Conservation (phyloP, 1,140 invertebrate genomes). For the Neomicropteryx cornuta region DNA sequence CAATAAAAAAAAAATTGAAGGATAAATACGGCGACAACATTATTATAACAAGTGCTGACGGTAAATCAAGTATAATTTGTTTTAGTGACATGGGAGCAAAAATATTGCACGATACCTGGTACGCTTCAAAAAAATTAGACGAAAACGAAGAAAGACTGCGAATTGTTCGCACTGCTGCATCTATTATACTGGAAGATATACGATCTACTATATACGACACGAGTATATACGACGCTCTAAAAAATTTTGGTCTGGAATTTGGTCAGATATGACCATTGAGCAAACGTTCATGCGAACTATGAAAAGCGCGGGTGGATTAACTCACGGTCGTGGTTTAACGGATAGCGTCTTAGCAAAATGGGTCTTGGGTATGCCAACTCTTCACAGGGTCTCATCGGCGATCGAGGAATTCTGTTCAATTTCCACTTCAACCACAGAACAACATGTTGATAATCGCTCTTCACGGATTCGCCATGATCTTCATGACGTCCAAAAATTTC, state of each 20-base stretch:
- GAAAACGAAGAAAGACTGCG: constrained; percentile 10
- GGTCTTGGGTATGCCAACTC: constrained; percentile 4
- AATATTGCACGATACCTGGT: constrained; percentile 7
- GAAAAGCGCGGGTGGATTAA: constrained; percentile 21
- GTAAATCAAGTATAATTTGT: constrained; percentile 8
- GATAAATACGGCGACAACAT: constrained; percentile 4
- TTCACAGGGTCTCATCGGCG: not conserved
- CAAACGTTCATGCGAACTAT: constrained; percentile 22
- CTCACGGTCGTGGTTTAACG: constrained; percentile 14
- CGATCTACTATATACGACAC: constrained; percentile 10
- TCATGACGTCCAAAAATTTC: not conserved
- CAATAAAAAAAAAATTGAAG: constrained; percentile 8
- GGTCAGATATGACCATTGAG: too few relatives aligned
- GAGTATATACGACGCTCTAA: constrained; percentile 8
- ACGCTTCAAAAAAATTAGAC: constrained; percentile 6
- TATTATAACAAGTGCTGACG: not conserved
- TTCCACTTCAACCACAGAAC: not conserved
- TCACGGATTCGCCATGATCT: not conserved
- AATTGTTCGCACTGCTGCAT: constrained; percentile 15
- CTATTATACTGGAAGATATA: constrained; percentile 16
- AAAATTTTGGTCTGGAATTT: constrained; percentile 10
- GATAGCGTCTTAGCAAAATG: constrained; percentile 15
- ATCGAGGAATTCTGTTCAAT: not conserved
- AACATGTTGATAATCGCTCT: not conserved
- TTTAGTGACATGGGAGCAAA: constrained; percentile 7